Percentiles rank a stretch among this genome's conserved stretches.
Conservation (phyloP, 2,797 vertebrate genomes). For the Falco concolor region DNA sequence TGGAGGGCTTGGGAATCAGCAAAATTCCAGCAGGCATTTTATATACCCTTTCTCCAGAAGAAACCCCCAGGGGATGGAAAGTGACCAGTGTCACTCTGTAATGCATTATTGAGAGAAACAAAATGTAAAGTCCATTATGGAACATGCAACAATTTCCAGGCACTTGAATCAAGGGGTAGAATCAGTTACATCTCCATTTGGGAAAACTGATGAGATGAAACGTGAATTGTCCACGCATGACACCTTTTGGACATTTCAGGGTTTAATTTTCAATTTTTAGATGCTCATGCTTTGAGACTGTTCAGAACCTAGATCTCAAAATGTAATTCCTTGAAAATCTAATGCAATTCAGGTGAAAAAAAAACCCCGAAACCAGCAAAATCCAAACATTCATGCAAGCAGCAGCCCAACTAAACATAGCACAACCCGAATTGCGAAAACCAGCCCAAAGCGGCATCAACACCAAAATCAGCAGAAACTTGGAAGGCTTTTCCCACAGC, state of each 20-base stretch:
- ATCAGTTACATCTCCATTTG: not conserved
- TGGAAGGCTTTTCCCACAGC: slow-evolving; percentile 25
- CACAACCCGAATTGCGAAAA: not conserved
- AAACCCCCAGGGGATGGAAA: not conserved
- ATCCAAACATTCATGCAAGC: not conserved
- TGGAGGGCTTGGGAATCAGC: not conserved
- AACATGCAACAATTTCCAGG: not conserved
- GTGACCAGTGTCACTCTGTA: not conserved
- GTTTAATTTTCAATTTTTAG: not conserved
- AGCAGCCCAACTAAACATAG: not conserved
- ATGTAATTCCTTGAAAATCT: not conserved
- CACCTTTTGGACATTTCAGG: not conserved
- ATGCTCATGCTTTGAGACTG: not conserved
- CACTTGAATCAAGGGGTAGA: not conserved
- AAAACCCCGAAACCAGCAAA: not conserved
- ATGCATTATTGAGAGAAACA: not conserved
- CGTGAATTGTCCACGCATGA: not conserved
- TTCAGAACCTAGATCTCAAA: not conserved
- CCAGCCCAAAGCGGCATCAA: not conserved
- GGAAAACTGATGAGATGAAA: not conserved
- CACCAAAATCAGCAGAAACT: not conserved
- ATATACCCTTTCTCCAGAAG: not conserved
- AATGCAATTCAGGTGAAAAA: not conserved
- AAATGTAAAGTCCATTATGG: not conserved
- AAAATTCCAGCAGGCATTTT: not conserved